phyloP scores from a whole-genome alignment of 2,113 vertebrate species.

The Fregata magnificens region DNA sequence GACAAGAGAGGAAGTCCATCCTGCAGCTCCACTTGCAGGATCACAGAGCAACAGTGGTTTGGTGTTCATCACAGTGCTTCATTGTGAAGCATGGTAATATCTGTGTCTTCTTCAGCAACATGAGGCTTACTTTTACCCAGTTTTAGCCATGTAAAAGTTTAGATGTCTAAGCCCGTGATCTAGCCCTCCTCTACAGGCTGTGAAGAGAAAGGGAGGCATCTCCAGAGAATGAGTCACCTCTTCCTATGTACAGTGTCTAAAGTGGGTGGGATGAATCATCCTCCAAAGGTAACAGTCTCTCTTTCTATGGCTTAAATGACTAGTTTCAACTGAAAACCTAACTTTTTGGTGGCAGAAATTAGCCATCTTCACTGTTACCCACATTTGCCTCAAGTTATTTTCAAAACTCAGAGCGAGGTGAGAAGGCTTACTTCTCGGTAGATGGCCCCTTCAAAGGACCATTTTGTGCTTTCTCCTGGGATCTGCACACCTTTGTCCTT shows the following conservation, averaged over 20 bases:
- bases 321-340: neutral
- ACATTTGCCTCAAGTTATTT: neutral
- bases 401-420: neutral
- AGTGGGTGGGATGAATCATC: slow-evolving; percentile 63
- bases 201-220: neutral
- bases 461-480: neutral
- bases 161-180: neutral
- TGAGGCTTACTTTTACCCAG: neutral
- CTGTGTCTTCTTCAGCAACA: neutral
- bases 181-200: neutral
- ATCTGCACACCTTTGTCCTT: neutral
- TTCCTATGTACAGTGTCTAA: neutral
- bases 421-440: neutral
- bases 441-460: neutral
- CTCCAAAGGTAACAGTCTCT: slow-evolving; percentile 22
- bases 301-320: slow-evolving; percentile 5
- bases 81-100: neutral
- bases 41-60: neutral
- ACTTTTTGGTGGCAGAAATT: neutral
- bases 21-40: neutral
- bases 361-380: neutral
- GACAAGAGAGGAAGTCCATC: neutral
- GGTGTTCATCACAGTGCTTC: neutral
- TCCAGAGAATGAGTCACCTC: slow-evolving; percentile 48
- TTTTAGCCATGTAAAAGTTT: neutral